Evolutionary conservation across 2,113 vertebrate genomes (phyloP).

Genomic region (Smithornis capensis): DNA sequence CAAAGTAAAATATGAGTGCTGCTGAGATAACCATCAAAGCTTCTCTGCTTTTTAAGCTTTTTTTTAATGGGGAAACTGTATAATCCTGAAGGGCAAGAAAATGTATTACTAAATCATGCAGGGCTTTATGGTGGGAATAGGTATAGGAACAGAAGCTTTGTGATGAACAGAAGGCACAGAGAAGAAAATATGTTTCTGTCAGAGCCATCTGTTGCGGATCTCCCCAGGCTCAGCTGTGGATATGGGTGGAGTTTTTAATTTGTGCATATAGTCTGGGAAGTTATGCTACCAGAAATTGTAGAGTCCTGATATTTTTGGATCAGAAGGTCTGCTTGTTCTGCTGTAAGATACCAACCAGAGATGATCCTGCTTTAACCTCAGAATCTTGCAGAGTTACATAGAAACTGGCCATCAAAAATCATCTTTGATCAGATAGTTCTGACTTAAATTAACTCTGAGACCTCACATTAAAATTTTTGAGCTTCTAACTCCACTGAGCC

Average conservation of each 20-base stretch:
- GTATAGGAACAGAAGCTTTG: slow-evolving; percentile 38
- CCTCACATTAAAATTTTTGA: too few species aligned
- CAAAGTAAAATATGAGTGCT: not conserved
- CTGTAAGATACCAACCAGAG: not conserved
- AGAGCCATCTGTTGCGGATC: slow-evolving; percentile 56
- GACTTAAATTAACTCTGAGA: too few species aligned
- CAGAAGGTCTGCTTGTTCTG: not conserved
- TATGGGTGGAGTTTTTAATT: not conserved
- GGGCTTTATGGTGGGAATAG: slow-evolving; percentile 20
- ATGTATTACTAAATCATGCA: not conserved
- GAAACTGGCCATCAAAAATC: not conserved
- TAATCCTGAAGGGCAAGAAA: not conserved
- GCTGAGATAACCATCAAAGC: not conserved
- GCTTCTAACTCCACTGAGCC: too few species aligned
- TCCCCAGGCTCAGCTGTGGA: slow-evolving; percentile 39
- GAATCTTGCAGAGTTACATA: not conserved
- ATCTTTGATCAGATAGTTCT: not conserved
- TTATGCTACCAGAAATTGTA: not conserved
- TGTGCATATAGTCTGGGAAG: not conserved
- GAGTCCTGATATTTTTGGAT: not conserved
- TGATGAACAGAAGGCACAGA: slow-evolving; percentile 50
- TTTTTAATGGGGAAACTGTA: not conserved
- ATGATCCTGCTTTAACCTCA: not conserved
- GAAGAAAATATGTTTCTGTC: slow-evolving; percentile 61
- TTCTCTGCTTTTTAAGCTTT: not conserved